Percentiles rank a stretch among this genome's conserved stretches.
phyloP scores from a whole-genome alignment of 2,113 vertebrate genomes.

The Platichthys flesus region DNA sequence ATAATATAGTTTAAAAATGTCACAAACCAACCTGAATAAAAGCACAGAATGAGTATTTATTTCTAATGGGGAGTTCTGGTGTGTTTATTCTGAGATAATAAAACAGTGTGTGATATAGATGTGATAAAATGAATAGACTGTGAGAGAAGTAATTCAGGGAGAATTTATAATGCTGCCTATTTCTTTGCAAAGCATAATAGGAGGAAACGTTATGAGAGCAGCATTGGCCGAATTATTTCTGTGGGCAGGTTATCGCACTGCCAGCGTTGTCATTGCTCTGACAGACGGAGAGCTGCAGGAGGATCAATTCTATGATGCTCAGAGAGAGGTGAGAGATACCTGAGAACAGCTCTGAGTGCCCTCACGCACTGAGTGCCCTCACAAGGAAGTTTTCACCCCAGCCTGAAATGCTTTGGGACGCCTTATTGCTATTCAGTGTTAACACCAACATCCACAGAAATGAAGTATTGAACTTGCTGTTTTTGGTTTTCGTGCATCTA shows the following conservation, averaged over 20 bases:
- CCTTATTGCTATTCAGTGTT: conserved; percentile 10
- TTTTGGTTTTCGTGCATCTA: conserved; percentile 10
- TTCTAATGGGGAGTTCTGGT: neutral
- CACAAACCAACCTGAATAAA: neutral
- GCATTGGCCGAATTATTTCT: conserved; percentile 7
- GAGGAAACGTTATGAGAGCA: neutral
- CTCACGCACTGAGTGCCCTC: neutral
- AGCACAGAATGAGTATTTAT: too few relatives aligned
- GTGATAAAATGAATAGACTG: neutral
- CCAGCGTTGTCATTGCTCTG: conserved; percentile 96
- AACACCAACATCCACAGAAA: conserved; percentile 12
- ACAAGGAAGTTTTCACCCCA: neutral
- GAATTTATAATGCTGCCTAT: neutral
- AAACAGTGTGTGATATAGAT: neutral
- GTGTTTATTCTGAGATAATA: neutral
- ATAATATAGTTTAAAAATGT: too few relatives aligned
- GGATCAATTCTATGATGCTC: conserved; percentile 93
- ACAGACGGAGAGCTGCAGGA: conserved; percentile 97
- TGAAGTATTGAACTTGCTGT: neutral
- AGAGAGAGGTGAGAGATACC: conserved; percentile 89
- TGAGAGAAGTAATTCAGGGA: neutral
- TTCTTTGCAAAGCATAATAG: neutral
- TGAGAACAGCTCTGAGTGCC: conserved; percentile 11
- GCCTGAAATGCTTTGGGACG: conserved; percentile 12
- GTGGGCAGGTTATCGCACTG: conserved; percentile 91